Evolutionary conservation across 2,113 vertebrate genomes (phyloP).

Genomic region (Nerophis lumbriciformis): DNA sequence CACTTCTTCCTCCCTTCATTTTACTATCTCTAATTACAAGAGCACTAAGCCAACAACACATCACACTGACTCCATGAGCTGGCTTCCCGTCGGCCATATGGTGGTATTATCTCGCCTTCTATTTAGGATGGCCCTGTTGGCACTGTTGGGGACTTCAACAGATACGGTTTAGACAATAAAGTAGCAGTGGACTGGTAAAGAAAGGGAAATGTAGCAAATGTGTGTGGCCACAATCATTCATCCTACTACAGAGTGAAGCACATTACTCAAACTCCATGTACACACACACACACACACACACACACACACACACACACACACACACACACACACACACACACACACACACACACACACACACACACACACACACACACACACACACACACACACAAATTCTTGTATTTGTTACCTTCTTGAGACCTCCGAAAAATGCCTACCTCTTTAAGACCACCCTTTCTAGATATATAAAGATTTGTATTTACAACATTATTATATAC

Average conservation of each 20-base stretch:
- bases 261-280: background rate
- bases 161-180: constrained; percentile 35
- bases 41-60: constrained; percentile 31
- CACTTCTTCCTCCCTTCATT: constrained; percentile 10
- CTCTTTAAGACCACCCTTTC: too few species aligned
- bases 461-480: too few species aligned
- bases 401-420: too few species aligned
- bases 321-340: background rate
- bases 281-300: background rate
- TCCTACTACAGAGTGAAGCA: background rate
- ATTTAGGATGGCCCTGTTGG: constrained; percentile 28
- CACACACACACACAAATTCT: too few species aligned
- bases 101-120: constrained; percentile 34
- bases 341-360: background rate
- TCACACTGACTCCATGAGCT: background rate
- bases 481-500: too few species aligned
- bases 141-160: constrained; percentile 34
- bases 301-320: background rate
- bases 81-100: constrained; percentile 46
- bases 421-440: too few species aligned
- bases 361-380: background rate
- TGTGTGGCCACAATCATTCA: constrained; percentile 3
- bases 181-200: background rate
- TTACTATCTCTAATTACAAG: constrained; percentile 47
- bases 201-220: background rate